Conservation (phyloP, 2,888 invertebrate genomes). For the Diplazon laetatorius region DNA sequence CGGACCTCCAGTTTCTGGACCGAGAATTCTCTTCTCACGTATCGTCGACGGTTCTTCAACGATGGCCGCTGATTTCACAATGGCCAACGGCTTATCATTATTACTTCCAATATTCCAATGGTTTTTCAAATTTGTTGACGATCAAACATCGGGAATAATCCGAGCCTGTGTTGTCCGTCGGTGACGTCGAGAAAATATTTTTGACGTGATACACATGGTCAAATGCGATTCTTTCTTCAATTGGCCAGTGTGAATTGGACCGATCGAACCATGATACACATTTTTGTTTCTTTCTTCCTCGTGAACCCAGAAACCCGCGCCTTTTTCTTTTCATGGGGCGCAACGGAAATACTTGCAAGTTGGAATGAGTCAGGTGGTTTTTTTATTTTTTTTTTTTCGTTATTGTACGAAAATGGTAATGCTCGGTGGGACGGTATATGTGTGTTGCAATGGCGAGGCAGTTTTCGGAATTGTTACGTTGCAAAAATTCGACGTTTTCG, state of each 20-base stretch:
- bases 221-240: conserved; percentile 36
- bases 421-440: conserved; percentile 63
- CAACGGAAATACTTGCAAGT: conserved; percentile 78
- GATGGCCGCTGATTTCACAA: conserved; percentile 37
- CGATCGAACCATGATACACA: conserved; percentile 55
- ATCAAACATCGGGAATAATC: conserved; percentile 17
- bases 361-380: conserved; percentile 78
- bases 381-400: conserved; percentile 69
- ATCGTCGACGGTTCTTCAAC: conserved; percentile 6
- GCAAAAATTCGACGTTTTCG: conserved; percentile 74
- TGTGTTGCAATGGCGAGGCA: conserved; percentile 67
- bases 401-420: conserved; percentile 77
- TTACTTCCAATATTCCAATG: too few relatives aligned
- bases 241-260: conserved; percentile 38
- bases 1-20: conserved; percentile 31
- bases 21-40: conserved; percentile 45
- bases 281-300: too few relatives aligned
- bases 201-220: conserved; percentile 37
- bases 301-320: conserved; percentile 53
- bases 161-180: neutral
- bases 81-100: conserved; percentile 13
- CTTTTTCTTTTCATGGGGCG: conserved; percentile 45
- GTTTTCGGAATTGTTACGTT: conserved; percentile 78
- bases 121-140: too few relatives aligned
- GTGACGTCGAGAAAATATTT: conserved; percentile 17